Base-by-base conservation (phyloP, 2,113 vertebrate species). In the Perccottus glenii region DNA sequence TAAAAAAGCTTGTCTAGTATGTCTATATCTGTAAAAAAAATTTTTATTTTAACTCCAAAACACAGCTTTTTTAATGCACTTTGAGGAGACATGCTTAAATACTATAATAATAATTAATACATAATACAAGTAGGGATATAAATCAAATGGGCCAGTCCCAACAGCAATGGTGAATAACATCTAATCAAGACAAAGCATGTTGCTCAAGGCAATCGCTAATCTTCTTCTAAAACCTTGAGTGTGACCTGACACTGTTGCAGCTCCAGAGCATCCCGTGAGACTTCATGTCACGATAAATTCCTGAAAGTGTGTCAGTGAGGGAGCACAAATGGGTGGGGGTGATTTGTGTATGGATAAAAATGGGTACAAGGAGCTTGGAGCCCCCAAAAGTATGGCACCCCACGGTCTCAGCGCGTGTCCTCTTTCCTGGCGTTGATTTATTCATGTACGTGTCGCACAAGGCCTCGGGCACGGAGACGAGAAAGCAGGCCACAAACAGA, bases 341-440 rank as follows among this genome's bases (percentile, higher is more conserved):
- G 79, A 67, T 74, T 81, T 62, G 47, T 56, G 52, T 45, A 40
- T 47, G 33, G 43, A 71, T 67, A 44, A 52, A 67, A 71, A 78
- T 67, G 58, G 46, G 63, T 56, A 36, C 62, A 61, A 10, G 45
- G 60, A 60, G 70, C 69, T 43, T 36, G 16, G 38, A 72, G 70
- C 74, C 75, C 75, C 53, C 52, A 76, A 70, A 61, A 53, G 56
- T 61, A 27, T 58, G 49, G 55, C 60, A 49, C 56, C 69, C 68
- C 60, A 50, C 61, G 63, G 79, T 78, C 64, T 73, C 46, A 46
- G 27, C 44, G 44, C n/a, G n/a, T 77, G 77, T 73, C 79, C 77
- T 80, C 77, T 62, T 75, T 84, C 80, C 70, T 52, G 36, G 32
- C 65, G 60, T 78, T 87, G 77, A 87, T 85, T 82, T 82, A 87